A percentile compares a stretch with the other conserved stretches of the same genome.
Conservation (phyloP, 2,888 invertebrate species). For the Lottia gigantea region DNA sequence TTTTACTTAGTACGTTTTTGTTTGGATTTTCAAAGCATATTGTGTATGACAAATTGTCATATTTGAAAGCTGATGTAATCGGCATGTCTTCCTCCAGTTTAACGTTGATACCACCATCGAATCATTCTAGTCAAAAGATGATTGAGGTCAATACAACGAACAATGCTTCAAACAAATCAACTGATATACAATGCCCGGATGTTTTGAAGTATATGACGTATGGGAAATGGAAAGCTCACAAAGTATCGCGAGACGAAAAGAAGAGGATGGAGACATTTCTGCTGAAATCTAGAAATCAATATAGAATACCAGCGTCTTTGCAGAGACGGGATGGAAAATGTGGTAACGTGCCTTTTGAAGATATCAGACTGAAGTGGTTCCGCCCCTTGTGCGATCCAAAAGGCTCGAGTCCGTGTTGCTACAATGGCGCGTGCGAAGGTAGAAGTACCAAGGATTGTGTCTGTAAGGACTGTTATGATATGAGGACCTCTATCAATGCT, state of each 20-base stretch:
- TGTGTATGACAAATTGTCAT: too few species aligned
- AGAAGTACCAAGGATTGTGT: not conserved
- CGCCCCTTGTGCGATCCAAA: conserved; percentile 1
- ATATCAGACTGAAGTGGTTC: not conserved
- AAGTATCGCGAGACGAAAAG: not conserved
- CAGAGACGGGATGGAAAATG: not conserved
- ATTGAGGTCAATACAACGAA: too few species aligned
- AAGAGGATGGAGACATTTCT: not conserved
- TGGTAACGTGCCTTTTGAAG: not conserved
- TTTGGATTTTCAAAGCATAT: too few species aligned
- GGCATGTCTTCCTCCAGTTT: too few species aligned
- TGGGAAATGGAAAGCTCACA: not conserved
- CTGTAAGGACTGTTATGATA: not conserved
- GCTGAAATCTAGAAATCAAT: not conserved
- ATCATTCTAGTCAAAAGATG: too few species aligned
- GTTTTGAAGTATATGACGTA: not conserved
- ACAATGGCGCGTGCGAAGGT: not conserved
- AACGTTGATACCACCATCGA: too few species aligned
- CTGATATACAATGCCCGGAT: not conserved
- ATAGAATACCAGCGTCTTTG: not conserved
- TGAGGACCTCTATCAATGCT: not conserved
- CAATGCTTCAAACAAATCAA: too few species aligned
- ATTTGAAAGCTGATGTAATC: too few species aligned
- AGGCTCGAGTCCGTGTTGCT: not conserved
- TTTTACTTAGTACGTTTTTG: too few species aligned